Conservation (phyloP, 2,797 vertebrate species). For the Poecile montanus region DNA sequence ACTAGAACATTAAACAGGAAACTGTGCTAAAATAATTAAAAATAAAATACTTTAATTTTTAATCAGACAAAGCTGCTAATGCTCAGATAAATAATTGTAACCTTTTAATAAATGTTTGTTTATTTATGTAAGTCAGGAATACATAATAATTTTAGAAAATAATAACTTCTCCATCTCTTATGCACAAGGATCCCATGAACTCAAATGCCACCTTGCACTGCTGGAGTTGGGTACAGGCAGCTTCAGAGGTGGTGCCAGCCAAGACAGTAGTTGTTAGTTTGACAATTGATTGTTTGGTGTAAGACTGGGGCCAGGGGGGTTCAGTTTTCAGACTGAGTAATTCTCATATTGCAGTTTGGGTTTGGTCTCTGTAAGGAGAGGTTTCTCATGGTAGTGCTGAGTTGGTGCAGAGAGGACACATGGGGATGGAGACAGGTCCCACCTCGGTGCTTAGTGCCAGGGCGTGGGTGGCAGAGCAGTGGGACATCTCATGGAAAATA, state of each 20-base stretch:
- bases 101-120: not conserved
- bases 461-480: accelerated
- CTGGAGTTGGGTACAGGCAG: not conserved
- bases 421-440: not conserved
- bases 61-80: not conserved
- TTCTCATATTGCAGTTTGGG: not conserved
- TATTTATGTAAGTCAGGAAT: not conserved
- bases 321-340: not conserved
- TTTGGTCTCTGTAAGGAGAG: not conserved
- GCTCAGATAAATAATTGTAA: not conserved
- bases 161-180: not conserved
- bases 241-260: not conserved
- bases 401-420: not conserved
- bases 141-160: not conserved
- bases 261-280: not conserved
- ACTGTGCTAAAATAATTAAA: not conserved
- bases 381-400: not conserved
- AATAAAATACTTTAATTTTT: not conserved
- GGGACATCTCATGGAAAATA: not conserved
- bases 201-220: not conserved
- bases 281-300: not conserved
- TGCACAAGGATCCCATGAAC: not conserved
- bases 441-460: accelerated
- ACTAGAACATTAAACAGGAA: not conserved
- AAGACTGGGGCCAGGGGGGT: not conserved